Conservation (phyloP, 2,888 invertebrate species). For the Philhelius pedissequus region DNA sequence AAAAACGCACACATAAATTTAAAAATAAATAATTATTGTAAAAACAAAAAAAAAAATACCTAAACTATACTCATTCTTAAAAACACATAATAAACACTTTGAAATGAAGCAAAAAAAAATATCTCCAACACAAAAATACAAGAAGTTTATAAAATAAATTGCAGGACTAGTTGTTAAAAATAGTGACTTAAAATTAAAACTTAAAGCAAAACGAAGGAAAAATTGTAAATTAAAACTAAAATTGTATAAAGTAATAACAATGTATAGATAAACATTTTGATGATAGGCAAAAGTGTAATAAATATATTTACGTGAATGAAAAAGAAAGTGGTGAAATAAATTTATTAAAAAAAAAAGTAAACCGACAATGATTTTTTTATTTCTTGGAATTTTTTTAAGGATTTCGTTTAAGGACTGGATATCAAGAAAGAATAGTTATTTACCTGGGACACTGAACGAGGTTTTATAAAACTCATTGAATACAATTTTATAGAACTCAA, state of each 20-base stretch:
- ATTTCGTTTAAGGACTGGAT: too few relatives aligned
- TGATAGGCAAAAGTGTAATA: conserved; percentile 28
- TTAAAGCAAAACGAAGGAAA: conserved; percentile 1
- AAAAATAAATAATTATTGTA: neutral
- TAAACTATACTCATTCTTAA: neutral
- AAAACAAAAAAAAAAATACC: neutral
- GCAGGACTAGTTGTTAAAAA: conserved; percentile 44
- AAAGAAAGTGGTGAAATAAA: conserved; percentile 48
- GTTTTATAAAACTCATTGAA: too few relatives aligned
- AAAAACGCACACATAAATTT: conserved; percentile 17
- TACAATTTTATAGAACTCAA: too few relatives aligned
- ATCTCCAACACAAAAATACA: neutral
- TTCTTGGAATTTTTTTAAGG: neutral
- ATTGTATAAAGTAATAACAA: conserved; percentile 43
- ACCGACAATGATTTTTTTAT: neutral
- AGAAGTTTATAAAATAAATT: neutral
- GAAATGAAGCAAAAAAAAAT: neutral
- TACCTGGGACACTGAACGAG: too few relatives aligned
- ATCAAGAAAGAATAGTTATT: too few relatives aligned
- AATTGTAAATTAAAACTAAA: conserved; percentile 32
- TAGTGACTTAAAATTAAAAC: conserved; percentile 27
- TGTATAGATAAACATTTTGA: conserved; percentile 2
- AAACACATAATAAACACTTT: neutral
- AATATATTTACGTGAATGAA: conserved; percentile 1
- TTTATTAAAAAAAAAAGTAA: conserved; percentile 48